These are phyloP conservation scores for Ascidia mentula DNA, from an alignment of 23 tunicate genomes.

Conservation along the genomic window DNA sequence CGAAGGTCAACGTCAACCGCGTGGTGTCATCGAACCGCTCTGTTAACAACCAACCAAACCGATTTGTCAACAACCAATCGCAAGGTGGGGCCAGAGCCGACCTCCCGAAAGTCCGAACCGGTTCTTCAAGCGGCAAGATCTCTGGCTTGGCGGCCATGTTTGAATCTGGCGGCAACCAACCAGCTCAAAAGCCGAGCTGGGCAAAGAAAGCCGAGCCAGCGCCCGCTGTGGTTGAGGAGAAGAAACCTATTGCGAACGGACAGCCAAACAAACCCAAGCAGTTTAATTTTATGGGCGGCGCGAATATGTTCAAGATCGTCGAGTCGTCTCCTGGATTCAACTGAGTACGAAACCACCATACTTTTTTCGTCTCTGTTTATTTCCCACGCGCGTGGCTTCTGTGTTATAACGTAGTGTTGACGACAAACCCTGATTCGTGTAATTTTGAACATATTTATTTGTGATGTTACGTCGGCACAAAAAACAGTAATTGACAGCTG, in stretches of 20 bases:
- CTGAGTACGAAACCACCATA: too few species aligned
- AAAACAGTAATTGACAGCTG: too few species aligned
- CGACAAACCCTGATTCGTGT: too few species aligned
- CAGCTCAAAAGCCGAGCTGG: constrained; percentile 17
- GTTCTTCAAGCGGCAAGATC: neutral
- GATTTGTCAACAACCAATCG: neutral
- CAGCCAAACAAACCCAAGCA: constrained; percentile 11
- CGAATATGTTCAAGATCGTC: constrained; percentile 61
- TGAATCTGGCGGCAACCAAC: constrained; percentile 5
- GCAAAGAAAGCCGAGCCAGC: neutral
- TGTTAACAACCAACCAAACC: too few species aligned
- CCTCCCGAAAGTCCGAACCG: neutral
- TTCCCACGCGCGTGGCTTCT: too few species aligned
- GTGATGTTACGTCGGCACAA: too few species aligned
- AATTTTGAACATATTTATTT: too few species aligned
- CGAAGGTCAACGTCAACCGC: neutral
- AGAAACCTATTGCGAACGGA: neutral
- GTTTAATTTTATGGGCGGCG: neutral
- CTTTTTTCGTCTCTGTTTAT: too few species aligned
- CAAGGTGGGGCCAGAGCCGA: neutral
- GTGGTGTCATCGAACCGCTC: neutral
- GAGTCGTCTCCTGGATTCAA: constrained; percentile 54
- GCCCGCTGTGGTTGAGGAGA: neutral
- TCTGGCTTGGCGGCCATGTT: constrained; percentile 26
- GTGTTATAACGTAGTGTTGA: too few species aligned